These are phyloP conservation scores for Acrocyrtus sp. DNA, from an alignment of 2,888 invertebrate genomes.

Conservation along the genomic window DNA sequence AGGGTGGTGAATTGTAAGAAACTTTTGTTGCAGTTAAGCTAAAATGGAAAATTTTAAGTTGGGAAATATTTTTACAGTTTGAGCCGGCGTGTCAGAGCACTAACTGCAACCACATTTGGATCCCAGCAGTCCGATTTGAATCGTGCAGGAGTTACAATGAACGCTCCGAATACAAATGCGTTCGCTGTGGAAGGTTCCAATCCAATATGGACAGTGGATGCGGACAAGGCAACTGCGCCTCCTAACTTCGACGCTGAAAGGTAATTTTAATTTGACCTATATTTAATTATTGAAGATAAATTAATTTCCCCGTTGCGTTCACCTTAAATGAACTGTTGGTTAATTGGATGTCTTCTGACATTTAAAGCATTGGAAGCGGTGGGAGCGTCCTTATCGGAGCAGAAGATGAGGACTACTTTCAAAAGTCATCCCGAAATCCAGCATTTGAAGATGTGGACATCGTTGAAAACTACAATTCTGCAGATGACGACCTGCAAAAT, in stretches of 20 bases:
- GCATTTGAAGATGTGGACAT: constrained; percentile 23
- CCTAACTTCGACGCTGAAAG: constrained; percentile 71
- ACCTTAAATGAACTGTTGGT: no score
- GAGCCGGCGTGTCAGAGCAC: constrained; percentile 72
- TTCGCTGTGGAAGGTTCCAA: constrained; percentile 78
- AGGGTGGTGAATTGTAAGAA: background rate
- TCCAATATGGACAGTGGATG: constrained; percentile 72
- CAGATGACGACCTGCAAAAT: constrained; percentile 7
- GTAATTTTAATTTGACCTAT: no score
- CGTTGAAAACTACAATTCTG: constrained; percentile 30
- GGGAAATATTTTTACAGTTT: no score
- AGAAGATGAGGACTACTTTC: constrained; percentile 75
- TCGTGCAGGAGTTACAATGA: constrained; percentile 69
- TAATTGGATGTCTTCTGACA: background rate
- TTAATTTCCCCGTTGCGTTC: background rate
- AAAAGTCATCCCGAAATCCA: constrained; percentile 22
- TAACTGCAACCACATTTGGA: constrained; percentile 74
- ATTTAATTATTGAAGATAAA: background rate
- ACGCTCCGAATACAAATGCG: constrained; percentile 75
- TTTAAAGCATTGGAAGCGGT: constrained; percentile 71
- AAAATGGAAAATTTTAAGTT: no score
- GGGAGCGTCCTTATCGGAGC: constrained; percentile 76
- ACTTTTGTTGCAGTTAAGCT: background rate
- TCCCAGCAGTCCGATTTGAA: constrained; percentile 74
- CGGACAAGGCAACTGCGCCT: constrained; percentile 66